Evolutionary conservation across 1,140 invertebrate genomes (phyloP).

Genomic region (Goniozus legneri): DNA sequence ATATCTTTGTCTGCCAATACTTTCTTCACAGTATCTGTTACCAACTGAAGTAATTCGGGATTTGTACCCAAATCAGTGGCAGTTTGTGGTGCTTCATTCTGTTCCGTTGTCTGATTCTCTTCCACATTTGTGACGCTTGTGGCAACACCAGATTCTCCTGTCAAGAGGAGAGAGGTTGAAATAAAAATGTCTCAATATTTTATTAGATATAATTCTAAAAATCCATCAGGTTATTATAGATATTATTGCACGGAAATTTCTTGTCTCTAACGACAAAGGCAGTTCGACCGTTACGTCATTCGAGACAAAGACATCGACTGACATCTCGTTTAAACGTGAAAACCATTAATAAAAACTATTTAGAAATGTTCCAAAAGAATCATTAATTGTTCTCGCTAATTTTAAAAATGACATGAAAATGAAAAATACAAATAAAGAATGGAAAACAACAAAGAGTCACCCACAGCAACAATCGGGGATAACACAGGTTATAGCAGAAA

Average conservation of each 20-base stretch:
- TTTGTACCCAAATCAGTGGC: constrained; percentile 2
- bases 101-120: constrained; percentile 16
- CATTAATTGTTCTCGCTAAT: background rate
- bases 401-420: too few species aligned
- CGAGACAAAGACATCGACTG: too few species aligned
- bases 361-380: background rate
- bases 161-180: background rate
- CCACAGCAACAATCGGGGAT: too few species aligned
- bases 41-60: constrained; percentile 44
- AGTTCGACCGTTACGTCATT: too few species aligned
- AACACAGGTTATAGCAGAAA: background rate
- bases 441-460: too few species aligned
- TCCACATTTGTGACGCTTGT: constrained; percentile 8
- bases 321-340: background rate
- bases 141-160: constrained; percentile 25
- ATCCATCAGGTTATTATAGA: too few species aligned
- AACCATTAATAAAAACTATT: too few species aligned
- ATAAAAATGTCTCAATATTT: too few species aligned
- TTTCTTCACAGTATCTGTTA: constrained; percentile 55
- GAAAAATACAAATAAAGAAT: background rate
- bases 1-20: constrained; percentile 47
- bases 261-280: background rate
- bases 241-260: too few species aligned
- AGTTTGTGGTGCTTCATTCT: constrained; percentile 16
- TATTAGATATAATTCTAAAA: background rate